Conservation (phyloP, 2,888 invertebrate species). For the Stenodema calcarata region DNA sequence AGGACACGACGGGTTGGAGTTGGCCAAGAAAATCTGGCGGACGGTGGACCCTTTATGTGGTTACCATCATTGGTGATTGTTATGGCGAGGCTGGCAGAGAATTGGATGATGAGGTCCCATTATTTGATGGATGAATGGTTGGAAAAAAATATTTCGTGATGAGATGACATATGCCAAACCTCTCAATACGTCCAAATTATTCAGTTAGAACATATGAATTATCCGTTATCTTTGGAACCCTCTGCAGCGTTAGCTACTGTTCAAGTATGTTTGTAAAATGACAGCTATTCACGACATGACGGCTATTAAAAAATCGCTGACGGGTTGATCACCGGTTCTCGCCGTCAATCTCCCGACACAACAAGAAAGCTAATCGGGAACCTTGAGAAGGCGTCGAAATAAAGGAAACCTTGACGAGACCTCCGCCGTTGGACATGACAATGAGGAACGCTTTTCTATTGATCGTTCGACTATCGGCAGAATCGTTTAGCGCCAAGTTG, state of each 20-base stretch:
- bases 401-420: slow-evolving; percentile 1
- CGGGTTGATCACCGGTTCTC: not conserved
- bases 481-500: not conserved
- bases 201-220: too few species aligned
- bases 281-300: too few species aligned
- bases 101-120: too few species aligned
- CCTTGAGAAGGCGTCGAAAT: not conserved
- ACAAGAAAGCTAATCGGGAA: not conserved
- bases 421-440: not conserved
- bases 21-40: not conserved
- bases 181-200: too few species aligned
- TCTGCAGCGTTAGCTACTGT: too few species aligned
- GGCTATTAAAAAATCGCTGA: not conserved
- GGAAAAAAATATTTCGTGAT: too few species aligned
- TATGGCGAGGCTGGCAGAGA: too few species aligned
- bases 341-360: not conserved
- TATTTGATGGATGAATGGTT: too few species aligned
- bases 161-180: too few species aligned
- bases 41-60: not conserved
- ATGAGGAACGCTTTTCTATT: not conserved
- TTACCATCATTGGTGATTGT: not conserved
- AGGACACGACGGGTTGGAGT: too few species aligned
- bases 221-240: too few species aligned
- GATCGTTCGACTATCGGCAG: not conserved
- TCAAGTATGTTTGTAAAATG: too few species aligned